phyloP scores from a whole-genome alignment of 2,888 invertebrate species.

The Gari tellinella region DNA sequence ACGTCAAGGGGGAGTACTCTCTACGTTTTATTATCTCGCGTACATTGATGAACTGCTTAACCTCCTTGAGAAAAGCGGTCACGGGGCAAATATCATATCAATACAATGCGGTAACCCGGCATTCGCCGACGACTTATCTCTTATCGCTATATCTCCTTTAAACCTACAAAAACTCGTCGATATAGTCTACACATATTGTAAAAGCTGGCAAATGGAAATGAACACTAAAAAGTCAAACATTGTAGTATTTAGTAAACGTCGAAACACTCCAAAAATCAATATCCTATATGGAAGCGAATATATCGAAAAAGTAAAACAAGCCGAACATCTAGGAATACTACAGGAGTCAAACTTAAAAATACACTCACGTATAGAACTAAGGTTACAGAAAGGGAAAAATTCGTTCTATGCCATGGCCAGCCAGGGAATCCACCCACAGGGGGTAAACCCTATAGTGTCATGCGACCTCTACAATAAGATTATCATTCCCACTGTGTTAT shows the following conservation, averaged over 20 bases:
- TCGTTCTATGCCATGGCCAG: neutral
- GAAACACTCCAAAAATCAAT: neutral
- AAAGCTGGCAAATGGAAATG: constrained; percentile 16
- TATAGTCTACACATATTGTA: constrained; percentile 11
- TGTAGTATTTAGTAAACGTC: constrained; percentile 7
- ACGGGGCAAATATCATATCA: neutral
- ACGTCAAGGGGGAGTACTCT: constrained; percentile 21
- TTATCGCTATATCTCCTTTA: constrained; percentile 8
- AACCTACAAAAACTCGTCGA: constrained; percentile 8
- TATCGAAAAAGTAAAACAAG: neutral
- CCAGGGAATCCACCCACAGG: neutral
- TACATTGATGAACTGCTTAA: constrained; percentile 12
- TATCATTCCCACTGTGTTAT: neutral
- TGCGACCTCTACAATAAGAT: constrained; percentile 5
- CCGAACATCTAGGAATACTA: neutral
- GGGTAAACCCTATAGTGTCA: constrained; percentile 2
- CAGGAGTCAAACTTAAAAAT: neutral
- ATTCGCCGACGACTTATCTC: constrained; percentile 15
- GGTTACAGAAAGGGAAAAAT: constrained; percentile 1
- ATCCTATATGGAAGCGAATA: constrained; percentile 6
- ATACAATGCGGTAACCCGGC: constrained; percentile 12
- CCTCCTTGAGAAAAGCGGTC: constrained; percentile 1
- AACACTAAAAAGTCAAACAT: constrained; percentile 10
- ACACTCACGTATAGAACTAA: neutral
- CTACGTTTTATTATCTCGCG: constrained; percentile 14